Percentiles rank a stretch among this genome's conserved stretches.
phyloP scores from a whole-genome alignment of 1,140 invertebrate species.

The Bombus confusus region DNA sequence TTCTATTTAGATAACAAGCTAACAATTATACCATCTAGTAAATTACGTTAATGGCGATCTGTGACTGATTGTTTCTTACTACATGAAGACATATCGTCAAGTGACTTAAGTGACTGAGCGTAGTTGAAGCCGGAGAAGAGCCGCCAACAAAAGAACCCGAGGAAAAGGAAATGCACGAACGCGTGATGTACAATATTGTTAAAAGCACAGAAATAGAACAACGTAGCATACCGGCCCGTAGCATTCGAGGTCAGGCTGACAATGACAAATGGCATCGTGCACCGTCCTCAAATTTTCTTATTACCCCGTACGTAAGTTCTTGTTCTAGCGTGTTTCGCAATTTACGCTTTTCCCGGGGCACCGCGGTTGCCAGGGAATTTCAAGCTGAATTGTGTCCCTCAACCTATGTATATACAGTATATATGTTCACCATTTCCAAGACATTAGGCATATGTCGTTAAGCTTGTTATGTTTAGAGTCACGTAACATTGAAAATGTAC shows the following conservation, averaged over 20 bases:
- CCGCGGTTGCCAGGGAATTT: conserved; percentile 41
- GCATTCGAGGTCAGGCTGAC: conserved; percentile 74
- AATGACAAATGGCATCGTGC: conserved; percentile 76
- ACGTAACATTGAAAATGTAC: conserved; percentile 20
- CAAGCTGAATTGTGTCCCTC: conserved; percentile 31
- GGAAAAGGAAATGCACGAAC: conserved; percentile 66
- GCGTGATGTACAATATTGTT: conserved; percentile 76
- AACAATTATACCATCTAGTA: conserved; percentile 38
- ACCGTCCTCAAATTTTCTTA: conserved; percentile 77
- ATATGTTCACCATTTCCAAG: conserved; percentile 23
- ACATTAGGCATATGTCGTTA: conserved; percentile 42
- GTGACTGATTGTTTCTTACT: conserved; percentile 50
- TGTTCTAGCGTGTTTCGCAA: conserved; percentile 55
- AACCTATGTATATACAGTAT: not conserved
- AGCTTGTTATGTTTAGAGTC: conserved; percentile 30
- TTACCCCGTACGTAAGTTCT: conserved; percentile 61
- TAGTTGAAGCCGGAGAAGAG: conserved; percentile 64
- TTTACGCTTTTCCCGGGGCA: conserved; percentile 55
- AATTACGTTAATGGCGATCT: conserved; percentile 33
- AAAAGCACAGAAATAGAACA: conserved; percentile 77
- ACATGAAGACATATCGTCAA: conserved; percentile 73
- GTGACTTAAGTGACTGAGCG: conserved; percentile 68
- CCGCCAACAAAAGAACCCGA: conserved; percentile 56
- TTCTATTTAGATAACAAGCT: not conserved
- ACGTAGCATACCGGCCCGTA: conserved; percentile 62